A percentile compares a stretch with the other conserved stretches of the same genome.
Evolutionary conservation across 2,113 vertebrate species (phyloP).

Genomic region (Castor canadensis): DNA sequence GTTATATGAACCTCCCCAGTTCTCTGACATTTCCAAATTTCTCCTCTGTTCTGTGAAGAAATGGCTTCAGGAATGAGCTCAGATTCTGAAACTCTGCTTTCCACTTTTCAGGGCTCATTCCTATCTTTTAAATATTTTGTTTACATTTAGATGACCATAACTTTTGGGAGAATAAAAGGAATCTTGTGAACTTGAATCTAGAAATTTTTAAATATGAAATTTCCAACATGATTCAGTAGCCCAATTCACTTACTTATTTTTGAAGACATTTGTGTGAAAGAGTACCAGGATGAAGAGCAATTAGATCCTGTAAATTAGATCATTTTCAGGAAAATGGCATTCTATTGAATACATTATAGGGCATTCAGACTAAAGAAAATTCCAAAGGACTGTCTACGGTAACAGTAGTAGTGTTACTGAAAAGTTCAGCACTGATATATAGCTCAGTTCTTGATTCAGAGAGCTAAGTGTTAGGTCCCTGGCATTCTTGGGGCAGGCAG

Average conservation of each 20-base stretch:
- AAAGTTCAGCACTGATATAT: too few relatives aligned
- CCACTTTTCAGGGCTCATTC: conserved; percentile 28
- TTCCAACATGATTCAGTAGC: not conserved
- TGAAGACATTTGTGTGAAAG: conserved; percentile 40
- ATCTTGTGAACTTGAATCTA: not conserved
- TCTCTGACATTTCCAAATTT: conserved; percentile 36
- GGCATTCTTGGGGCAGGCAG: too few relatives aligned
- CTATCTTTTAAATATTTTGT: conserved; percentile 15
- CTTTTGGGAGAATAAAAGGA: not conserved
- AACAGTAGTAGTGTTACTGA: not conserved
- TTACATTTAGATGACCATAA: conserved; percentile 26
- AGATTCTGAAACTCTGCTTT: conserved; percentile 24
- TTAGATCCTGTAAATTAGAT: not conserved
- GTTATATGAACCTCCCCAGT: not conserved
- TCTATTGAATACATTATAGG: not conserved
- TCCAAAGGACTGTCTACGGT: not conserved
- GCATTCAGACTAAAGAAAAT: not conserved
- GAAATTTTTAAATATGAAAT: conserved; percentile 1
- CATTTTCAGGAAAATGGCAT: conserved; percentile 10
- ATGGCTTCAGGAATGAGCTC: not conserved
- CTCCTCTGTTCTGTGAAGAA: conserved; percentile 1
- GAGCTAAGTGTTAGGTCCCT: too few relatives aligned
- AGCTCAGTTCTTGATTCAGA: too few relatives aligned
- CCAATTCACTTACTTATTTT: conserved; percentile 19
- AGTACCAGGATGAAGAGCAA: not conserved